Evolutionary conservation across 2,113 vertebrate species (phyloP), one percentile per base, ranked within the genome.

Genomic region (Podiceps cristatus): DNA sequence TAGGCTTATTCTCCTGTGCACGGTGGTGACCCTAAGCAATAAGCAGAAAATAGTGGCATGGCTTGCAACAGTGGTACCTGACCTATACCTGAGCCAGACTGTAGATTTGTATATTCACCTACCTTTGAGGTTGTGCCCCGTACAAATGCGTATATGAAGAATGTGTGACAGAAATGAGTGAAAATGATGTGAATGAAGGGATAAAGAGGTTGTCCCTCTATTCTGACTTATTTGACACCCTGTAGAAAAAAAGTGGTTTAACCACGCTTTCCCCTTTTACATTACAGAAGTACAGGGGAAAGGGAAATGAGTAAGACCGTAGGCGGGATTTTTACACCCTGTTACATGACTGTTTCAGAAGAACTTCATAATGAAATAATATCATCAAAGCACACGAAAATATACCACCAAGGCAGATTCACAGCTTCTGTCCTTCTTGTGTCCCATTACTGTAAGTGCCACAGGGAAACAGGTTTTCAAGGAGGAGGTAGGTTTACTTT

Each of bases 401-500:
- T 13, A 88, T 7, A 27, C 25, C 45, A 42, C 40, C 6, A 28
- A 47, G 11, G 13, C 33, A 40, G 50, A 75, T 22, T 47, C 64
- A 78, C 44, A 22, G 6, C 52, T 93, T 87, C 89, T 1, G 0
- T 58, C 27, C 27, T 67, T 81, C 55, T 27, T 49, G 20, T 59
- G 67, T 24, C 60, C 10, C 6, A 3, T 40, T 84, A 20, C 33
- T 67, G 19, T 44, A 81, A 85, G 31, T 16, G 49, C 27, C 49
- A 59, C 17, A 74, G 12, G 10, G 47, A 87, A 89, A 59, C 0
- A 3, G 5, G 5, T 50, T 86, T 88, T 58, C 64, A 81, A 84
- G 60, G 29, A 88, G 24, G 4, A 95, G 96, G 96, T 97, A 96
- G 10, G 96, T 91, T 78, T 74, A 18, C 19, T 71, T 89, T 78